These are phyloP conservation scores for Phania funesta DNA, from an alignment of 2,888 invertebrate genomes.

Conservation along the genomic window DNA sequence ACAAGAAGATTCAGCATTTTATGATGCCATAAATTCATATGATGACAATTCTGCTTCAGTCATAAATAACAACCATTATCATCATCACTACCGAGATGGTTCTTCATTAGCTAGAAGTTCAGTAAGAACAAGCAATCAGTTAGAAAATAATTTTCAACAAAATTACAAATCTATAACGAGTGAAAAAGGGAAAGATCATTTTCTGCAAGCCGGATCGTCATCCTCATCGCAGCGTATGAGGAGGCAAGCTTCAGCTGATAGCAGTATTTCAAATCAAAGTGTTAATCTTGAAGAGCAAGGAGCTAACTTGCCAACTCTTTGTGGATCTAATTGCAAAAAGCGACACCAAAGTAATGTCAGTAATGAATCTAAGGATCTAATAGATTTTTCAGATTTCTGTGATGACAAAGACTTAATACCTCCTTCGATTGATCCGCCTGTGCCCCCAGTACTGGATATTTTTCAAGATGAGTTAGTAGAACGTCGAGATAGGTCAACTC, in stretches of 20 bases:
- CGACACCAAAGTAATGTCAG: conserved; percentile 40
- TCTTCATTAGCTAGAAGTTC: conserved; percentile 79
- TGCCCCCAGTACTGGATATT: conserved; percentile 2
- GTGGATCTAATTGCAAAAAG: conserved; percentile 37
- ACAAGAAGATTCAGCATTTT: conserved; percentile 78
- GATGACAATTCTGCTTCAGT: conserved; percentile 72
- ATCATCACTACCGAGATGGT: conserved; percentile 73
- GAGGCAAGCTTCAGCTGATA: conserved; percentile 80
- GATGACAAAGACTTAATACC: conserved; percentile 70
- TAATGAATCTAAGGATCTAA: conserved; percentile 74
- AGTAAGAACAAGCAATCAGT: conserved; percentile 78
- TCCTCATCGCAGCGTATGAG: conserved; percentile 72
- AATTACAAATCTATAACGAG: conserved; percentile 77
- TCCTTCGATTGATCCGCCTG: conserved; percentile 36
- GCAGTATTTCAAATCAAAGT: conserved; percentile 80
- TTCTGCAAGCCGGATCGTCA: conserved; percentile 72
- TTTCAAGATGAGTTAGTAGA: conserved; percentile 74
- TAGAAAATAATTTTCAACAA: conserved; percentile 79
- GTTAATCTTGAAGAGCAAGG: conserved; percentile 76
- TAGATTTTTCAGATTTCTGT: conserved; percentile 78
- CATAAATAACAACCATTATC: conserved; percentile 48
- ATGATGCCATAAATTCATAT: conserved; percentile 75
- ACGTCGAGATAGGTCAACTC: conserved; percentile 77
- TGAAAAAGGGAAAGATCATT: conserved; percentile 73
- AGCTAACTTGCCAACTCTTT: conserved; percentile 13